Evolutionary conservation across 1,140 invertebrate genomes (phyloP).

Genomic region (Thalassaphorura encarpata): DNA sequence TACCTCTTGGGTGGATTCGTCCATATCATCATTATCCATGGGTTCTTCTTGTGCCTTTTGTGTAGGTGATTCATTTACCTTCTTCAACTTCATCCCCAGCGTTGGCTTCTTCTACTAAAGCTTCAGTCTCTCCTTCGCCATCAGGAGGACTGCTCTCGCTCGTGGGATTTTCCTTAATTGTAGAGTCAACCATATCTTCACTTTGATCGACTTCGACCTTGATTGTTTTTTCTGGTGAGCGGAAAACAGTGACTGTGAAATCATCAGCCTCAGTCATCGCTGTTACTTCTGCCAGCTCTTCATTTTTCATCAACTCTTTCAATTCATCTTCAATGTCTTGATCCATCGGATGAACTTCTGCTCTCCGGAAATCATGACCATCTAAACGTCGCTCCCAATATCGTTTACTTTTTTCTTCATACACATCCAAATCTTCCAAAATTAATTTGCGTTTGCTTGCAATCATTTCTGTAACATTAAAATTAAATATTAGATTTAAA

Average conservation of each 20-base stretch:
- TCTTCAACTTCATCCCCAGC: neutral
- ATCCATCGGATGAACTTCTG: constrained; percentile 25
- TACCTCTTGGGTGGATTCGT: no score
- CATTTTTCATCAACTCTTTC: constrained; percentile 29
- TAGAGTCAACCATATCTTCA: constrained; percentile 1
- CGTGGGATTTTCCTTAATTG: neutral
- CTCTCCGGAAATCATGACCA: constrained; percentile 2
- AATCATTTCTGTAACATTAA: constrained; percentile 42
- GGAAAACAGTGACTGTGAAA: constrained; percentile 30
- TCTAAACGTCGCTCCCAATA: constrained; percentile 28
- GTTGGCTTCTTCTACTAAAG: neutral
- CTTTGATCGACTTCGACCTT: neutral
- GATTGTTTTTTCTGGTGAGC: constrained; percentile 28
- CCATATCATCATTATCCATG: no score
- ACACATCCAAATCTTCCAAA: constrained; percentile 40
- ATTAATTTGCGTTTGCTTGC: constrained; percentile 43
- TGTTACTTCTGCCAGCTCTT: neutral
- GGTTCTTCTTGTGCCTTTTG: no score
- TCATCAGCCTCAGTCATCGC: constrained; percentile 5
- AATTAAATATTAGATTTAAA: no score
- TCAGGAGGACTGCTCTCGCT: no score
- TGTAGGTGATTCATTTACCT: no score
- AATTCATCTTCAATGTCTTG: constrained; percentile 34
- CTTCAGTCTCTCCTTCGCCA: constrained; percentile 7
- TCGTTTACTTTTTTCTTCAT: constrained; percentile 33